A percentile compares a stretch with the other conserved stretches of the same genome.
Conservation (phyloP, 1,140 invertebrate species). For the Drosophila navojoa region DNA sequence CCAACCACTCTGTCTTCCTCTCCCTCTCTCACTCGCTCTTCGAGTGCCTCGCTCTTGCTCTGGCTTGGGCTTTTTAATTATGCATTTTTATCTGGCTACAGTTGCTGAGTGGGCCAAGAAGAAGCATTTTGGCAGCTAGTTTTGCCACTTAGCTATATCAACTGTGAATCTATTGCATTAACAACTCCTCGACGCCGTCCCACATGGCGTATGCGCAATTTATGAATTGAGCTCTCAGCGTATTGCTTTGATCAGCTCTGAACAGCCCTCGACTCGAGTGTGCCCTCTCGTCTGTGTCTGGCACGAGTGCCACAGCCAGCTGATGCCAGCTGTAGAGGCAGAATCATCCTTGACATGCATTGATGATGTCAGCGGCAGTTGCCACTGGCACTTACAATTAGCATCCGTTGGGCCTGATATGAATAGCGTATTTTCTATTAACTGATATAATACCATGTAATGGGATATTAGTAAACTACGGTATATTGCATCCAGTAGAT, state of each 20-base stretch:
- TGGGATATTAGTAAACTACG: background rate
- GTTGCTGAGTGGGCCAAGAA: slow-evolving; percentile 34
- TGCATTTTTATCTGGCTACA: slow-evolving; percentile 74
- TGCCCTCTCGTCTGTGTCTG: slow-evolving; percentile 5
- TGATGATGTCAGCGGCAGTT: slow-evolving; percentile 24
- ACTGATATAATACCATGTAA: background rate
- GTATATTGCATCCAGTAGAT: no score
- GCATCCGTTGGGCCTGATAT: background rate
- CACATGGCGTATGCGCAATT: slow-evolving; percentile 54
- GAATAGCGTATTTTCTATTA: background rate
- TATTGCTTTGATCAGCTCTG: slow-evolving; percentile 13
- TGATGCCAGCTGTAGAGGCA: background rate
- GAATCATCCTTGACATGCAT: slow-evolving; percentile 19
- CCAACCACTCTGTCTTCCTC: no score
- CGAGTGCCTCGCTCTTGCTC: background rate
- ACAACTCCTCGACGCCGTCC: slow-evolving; percentile 23
- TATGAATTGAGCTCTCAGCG: slow-evolving; percentile 21
- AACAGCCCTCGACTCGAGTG: slow-evolving; percentile 24
- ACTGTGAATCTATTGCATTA: slow-evolving; percentile 46
- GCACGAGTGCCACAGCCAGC: slow-evolving; percentile 7
- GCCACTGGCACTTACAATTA: slow-evolving; percentile 11
- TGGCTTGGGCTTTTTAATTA: slow-evolving; percentile 65
- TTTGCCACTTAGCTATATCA: slow-evolving; percentile 52
- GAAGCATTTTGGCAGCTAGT: slow-evolving; percentile 49
- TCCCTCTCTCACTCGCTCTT: background rate